Conservation (phyloP, 2,113 vertebrate genomes). For the Strigops habroptila region DNA sequence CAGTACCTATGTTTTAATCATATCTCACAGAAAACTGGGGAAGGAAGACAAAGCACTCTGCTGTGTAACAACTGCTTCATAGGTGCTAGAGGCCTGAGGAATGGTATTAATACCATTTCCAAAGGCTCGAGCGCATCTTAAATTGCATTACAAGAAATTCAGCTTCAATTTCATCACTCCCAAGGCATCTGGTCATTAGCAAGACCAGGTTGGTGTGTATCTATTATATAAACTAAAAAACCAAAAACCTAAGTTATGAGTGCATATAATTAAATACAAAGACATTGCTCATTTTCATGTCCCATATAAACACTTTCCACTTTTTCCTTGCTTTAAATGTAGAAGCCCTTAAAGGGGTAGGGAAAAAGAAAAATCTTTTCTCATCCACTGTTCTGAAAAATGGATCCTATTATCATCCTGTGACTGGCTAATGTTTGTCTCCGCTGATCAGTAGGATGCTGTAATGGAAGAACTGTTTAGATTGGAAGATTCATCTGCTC, state of each 20-base stretch:
- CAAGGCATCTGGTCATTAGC: neutral
- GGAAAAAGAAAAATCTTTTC: neutral
- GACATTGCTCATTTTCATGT: neutral
- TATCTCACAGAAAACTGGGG: neutral
- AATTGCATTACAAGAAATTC: neutral
- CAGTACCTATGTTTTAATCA: neutral
- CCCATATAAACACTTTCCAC: neutral
- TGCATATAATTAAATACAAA: neutral
- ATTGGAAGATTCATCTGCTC: neutral
- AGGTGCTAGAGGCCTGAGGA: slow-evolving; percentile 8
- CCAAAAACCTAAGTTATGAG: neutral
- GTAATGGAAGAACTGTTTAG: neutral
- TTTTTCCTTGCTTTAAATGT: neutral
- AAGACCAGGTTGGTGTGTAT: neutral
- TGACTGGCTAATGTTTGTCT: neutral
- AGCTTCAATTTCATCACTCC: neutral
- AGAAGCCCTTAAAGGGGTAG: neutral
- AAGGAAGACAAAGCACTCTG: neutral
- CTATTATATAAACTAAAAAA: slow-evolving; percentile 13
- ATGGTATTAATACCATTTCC: neutral
- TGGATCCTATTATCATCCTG: neutral
- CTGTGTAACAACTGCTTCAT: neutral
- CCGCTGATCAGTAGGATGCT: neutral
- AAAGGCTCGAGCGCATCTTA: neutral
- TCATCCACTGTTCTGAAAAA: neutral